phyloP scores from a whole-genome alignment of 2,113 vertebrate species.

The Oriolus oriolus region DNA sequence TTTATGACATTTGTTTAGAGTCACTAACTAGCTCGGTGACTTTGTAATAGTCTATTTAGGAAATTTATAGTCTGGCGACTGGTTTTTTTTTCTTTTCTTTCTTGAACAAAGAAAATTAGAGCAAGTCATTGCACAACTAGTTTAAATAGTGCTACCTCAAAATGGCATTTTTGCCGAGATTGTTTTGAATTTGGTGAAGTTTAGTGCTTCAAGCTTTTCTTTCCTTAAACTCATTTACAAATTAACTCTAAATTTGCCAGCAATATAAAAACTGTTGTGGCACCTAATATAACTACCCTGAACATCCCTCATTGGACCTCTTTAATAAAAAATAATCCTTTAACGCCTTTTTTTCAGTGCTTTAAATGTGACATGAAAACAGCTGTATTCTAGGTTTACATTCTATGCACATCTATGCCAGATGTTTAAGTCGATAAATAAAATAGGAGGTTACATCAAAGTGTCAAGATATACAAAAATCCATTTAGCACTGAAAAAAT shows the following conservation, averaged over 20 bases:
- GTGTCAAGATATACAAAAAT: slow-evolving; percentile 70
- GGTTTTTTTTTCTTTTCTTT: slow-evolving; percentile 66
- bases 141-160: slow-evolving; percentile 74
- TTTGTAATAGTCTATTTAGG: slow-evolving; percentile 70
- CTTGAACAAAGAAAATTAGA: slow-evolving; percentile 72
- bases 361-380: slow-evolving; percentile 69
- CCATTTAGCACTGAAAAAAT: slow-evolving; percentile 67
- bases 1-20: slow-evolving; percentile 77
- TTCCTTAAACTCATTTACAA: slow-evolving; percentile 68
- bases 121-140: slow-evolving; percentile 78
- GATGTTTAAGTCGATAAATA: slow-evolving; percentile 70
- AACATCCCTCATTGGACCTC: slow-evolving; percentile 67
- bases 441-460: slow-evolving; percentile 70
- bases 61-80: slow-evolving; percentile 81
- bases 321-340: slow-evolving; percentile 66
- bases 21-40: slow-evolving; percentile 77
- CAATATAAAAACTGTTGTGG: slow-evolving; percentile 67
- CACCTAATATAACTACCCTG: slow-evolving; percentile 69
- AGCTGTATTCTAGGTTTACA: slow-evolving; percentile 61
- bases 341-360: slow-evolving; percentile 65
- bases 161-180: slow-evolving; percentile 67
- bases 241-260: slow-evolving; percentile 70
- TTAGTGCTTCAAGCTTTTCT: slow-evolving; percentile 72
- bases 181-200: slow-evolving; percentile 71
- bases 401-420: slow-evolving; percentile 68